Percentiles rank a stretch among this genome's conserved stretches.
phyloP scores from a whole-genome alignment of 1,140 invertebrate species.

The Drosophila sproati region DNA sequence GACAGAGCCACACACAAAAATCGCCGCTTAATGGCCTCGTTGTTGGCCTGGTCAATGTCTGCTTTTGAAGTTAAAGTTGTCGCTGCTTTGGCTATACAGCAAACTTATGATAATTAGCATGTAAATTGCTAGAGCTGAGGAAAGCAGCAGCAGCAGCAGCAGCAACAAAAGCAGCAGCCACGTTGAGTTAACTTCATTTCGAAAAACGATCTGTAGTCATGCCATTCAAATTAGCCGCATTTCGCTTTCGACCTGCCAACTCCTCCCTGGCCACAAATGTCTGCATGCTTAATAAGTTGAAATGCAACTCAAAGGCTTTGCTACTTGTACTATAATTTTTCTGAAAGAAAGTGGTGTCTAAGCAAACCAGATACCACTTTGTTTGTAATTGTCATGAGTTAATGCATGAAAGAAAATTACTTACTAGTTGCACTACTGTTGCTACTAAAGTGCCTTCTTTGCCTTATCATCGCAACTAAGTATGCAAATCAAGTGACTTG shows the following conservation, averaged over 20 bases:
- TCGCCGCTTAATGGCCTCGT: conserved; percentile 48
- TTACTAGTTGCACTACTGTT: background rate
- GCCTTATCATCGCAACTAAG: conserved; percentile 42
- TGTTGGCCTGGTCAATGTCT: conserved; percentile 42
- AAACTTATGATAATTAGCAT: conserved; percentile 78
- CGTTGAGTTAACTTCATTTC: conserved; percentile 30
- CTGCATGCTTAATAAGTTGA: conserved; percentile 40
- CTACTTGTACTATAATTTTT: background rate
- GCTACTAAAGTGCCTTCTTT: conserved; percentile 1
- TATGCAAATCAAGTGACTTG: conserved; percentile 55
- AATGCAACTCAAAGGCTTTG: conserved; percentile 14
- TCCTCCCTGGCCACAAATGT: conserved; percentile 36
- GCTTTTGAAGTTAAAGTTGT: conserved; percentile 30
- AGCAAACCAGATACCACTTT: conserved; percentile 2
- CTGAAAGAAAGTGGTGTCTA: background rate
- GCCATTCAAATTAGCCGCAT: conserved; percentile 55
- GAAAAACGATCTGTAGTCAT: conserved; percentile 45
- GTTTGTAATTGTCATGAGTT: conserved; percentile 4
- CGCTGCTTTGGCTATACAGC: conserved; percentile 41
- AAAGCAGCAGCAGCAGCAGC: conserved; percentile 45
- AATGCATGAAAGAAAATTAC: conserved; percentile 5
- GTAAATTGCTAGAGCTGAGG: conserved; percentile 63
- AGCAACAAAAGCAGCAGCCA: conserved; percentile 7
- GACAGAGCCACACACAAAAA: conserved; percentile 50
- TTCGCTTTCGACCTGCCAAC: conserved; percentile 47